Conservation (phyloP, 2,888 invertebrate genomes). For the Nebria brevicollis region DNA sequence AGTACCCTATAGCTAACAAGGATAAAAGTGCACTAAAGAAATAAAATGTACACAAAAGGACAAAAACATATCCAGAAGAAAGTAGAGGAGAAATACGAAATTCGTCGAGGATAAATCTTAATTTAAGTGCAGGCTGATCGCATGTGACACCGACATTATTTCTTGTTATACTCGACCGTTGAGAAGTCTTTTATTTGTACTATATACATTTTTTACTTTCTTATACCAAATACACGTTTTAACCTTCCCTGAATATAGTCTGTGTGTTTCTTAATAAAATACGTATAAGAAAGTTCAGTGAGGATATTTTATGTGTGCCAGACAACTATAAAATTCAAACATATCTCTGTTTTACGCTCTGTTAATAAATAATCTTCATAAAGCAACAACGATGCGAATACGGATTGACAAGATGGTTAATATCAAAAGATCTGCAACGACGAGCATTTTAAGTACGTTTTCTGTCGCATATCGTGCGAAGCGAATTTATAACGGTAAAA, state of each 20-base stretch:
- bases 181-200: conserved; percentile 15
- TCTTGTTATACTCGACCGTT: conserved; percentile 7
- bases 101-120: conserved; percentile 19
- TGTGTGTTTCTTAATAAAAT: too few relatives aligned
- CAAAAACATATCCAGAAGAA: too few relatives aligned
- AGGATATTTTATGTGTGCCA: neutral
- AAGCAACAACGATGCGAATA: conserved; percentile 12
- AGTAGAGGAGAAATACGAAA: neutral
- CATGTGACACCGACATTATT: conserved; percentile 16
- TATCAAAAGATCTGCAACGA: neutral
- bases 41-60: too few relatives aligned
- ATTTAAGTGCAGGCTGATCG: conserved; percentile 20
- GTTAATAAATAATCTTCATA: conserved; percentile 39
- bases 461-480: conserved; percentile 4
- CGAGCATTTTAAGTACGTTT: neutral
- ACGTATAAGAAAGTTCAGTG: too few relatives aligned
- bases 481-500: neutral
- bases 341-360: conserved; percentile 31
- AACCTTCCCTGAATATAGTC: too few relatives aligned
- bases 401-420: neutral
- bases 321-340: conserved; percentile 43
- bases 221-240: too few relatives aligned
- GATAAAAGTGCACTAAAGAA: too few relatives aligned
- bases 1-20: too few relatives aligned
- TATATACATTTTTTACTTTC: neutral